Evolutionary conservation across 2,797 vertebrate genomes (phyloP), one percentile per base, ranked within the genome.

Genomic region (Malurus splendens): DNA sequence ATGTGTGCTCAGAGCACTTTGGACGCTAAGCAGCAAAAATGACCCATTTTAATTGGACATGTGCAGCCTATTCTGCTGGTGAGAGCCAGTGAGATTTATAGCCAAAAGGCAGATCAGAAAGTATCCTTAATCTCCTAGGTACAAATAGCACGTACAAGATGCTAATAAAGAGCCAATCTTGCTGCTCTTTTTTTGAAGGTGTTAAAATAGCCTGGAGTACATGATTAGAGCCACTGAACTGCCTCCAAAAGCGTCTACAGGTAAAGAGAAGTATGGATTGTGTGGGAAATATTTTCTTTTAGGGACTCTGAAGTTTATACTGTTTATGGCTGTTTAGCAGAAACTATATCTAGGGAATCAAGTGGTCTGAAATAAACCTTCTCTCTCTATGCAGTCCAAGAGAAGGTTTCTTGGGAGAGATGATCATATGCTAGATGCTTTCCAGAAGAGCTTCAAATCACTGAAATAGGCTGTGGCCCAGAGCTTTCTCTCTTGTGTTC

Each of bases 141-240:
- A 82, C 13, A 70, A 73, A 80, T n/a, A 0, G 0, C 19, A 56
- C 15, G 42, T 2, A 0, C 13, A 65, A 15, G 16, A 75, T 66
- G 65, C 68, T 57, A 72, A 51, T 8, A 23, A 80, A 60, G 7
- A 20, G 14, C 7, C 24, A 61, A 6, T 48, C 25, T 11, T 36
- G 28, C 22, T 70, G 10, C 19, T 66, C 12, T 39, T n/a, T 52
- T 52, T 67, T 17, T 61, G 25, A 55, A 78, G 27, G 22, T 54
- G 17, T 48, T 80, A 71, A 77, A 87, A 68, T 48, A 7, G 7
- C 8, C 22, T 59, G 23, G 12, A 47, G 33, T 17, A 48, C 3
- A 23, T 18, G 4, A 61, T 55, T 48, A 65, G 9, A 57, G 15
- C 30, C 9, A 28, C 24, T 27, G 65, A 72, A 41, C 18, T 4